Percentiles rank a stretch among this genome's conserved stretches.
These are phyloP conservation scores for Leptoclinus maculatus DNA, from an alignment of 2,797 vertebrate species.

Conservation along the genomic window DNA sequence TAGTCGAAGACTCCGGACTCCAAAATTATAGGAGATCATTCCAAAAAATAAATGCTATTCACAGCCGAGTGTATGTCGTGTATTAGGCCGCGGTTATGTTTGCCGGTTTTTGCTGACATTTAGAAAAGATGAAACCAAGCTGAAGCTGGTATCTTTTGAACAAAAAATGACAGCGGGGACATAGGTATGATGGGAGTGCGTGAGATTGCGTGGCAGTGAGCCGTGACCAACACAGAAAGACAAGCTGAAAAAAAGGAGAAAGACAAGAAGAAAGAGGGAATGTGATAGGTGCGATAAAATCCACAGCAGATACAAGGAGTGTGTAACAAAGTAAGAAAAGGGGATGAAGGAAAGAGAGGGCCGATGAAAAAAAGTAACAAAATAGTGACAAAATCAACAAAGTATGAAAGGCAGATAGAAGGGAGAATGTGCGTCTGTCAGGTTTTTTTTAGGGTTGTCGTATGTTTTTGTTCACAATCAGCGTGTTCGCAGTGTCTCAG, in stretches of 20 bases:
- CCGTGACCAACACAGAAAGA: constrained; percentile 66
- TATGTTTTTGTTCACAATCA: constrained; percentile 52
- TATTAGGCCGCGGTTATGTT: neutral
- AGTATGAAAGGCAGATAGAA: neutral
- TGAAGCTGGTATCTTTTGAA: constrained; percentile 15
- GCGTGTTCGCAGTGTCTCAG: constrained; percentile 44
- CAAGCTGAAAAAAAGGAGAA: constrained; percentile 45
- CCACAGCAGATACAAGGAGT: constrained; percentile 35
- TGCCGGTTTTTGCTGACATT: neutral
- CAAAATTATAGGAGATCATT: constrained; percentile 11
- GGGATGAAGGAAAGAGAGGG: neutral
- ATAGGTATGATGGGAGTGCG: constrained; percentile 54
- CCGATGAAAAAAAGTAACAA: constrained; percentile 16
- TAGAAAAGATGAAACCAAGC: constrained; percentile 9
- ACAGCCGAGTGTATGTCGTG: neutral
- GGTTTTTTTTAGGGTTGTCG: neutral
- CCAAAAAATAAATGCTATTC: constrained; percentile 16
- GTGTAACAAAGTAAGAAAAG: constrained; percentile 36
- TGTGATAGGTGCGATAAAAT: constrained; percentile 64
- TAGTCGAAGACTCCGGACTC: constrained; percentile 20
- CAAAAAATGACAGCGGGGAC: constrained; percentile 11
- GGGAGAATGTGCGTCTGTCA: neutral
- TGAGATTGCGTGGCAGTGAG: constrained; percentile 67
- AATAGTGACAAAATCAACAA: constrained; percentile 4
- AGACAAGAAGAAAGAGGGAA: constrained; percentile 50